Base-by-base conservation (phyloP, 2,113 vertebrate genomes). In the Progne subis region DNA sequence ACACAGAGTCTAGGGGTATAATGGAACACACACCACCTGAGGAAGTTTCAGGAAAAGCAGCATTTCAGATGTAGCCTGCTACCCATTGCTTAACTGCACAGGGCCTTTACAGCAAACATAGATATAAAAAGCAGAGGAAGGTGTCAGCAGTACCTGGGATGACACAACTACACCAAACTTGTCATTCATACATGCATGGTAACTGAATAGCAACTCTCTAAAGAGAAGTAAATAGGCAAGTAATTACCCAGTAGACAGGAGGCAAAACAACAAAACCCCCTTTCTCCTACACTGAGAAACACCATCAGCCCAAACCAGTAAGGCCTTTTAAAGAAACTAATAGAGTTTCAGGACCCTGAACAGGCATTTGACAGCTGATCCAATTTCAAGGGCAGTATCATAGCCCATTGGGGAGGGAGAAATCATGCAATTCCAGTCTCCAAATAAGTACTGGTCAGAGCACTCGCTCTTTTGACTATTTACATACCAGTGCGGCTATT, bases 371-470 rank as follows among this genome's bases (percentile, higher is more conserved):
- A 59, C 71, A 86, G 49, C 34, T 44, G 29, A 82, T 55, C 12
- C 44, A 75, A 28, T 57, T 47, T 70, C 1, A 8, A 56, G 23
- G n/a, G 25, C 70, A 85, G 17, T n/a, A 59, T 11, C 0, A 0
- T 1, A 85, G 24, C 41, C 43, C 24, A 10, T 3, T 1, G 3
- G 6, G 14, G 3, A 75, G 20, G 53, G 14, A 76, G 29, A 76
- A 94, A 80, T 64, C 15, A 56, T 1, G 2, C 15, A 53, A 24
- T 57, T 70, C 75, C 63, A 57, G 37, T 19, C 50, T 77, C 37
- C 69, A 78, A 52, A 0, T 18, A 46, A 60, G 37, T 8, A 12
- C 0, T 46, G 18, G 46, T 53, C 59, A 65, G 50, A 80, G 29
- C 17, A 70, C 55, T 74, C 8, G 4, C 28, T 34, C 67, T 80